These are phyloP conservation scores for Eupeodes luniger DNA, from an alignment of 2,888 invertebrate genomes.

Conservation along the genomic window DNA sequence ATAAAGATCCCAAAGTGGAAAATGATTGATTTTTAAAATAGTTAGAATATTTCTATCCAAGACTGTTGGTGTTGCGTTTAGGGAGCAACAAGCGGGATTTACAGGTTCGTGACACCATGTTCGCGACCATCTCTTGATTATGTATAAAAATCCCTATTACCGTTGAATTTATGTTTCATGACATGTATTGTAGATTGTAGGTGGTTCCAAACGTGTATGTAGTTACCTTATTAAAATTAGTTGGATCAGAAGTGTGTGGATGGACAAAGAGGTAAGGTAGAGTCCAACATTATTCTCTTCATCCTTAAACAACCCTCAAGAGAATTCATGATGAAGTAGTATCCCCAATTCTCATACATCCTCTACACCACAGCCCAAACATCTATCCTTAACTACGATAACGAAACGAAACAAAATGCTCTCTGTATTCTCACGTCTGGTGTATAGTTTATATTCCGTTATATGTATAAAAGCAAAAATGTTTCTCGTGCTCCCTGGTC, in stretches of 20 bases:
- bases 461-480: slow-evolving; percentile 19
- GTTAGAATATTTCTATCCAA: not conserved
- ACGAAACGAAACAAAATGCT: slow-evolving; percentile 9
- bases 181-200: not conserved
- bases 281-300: slow-evolving; percentile 18
- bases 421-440: slow-evolving; percentile 4
- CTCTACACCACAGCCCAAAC: not conserved
- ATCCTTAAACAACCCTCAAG: slow-evolving; percentile 33
- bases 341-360: slow-evolving; percentile 35
- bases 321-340: slow-evolving; percentile 61
- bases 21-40: not conserved
- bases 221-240: slow-evolving; percentile 60
- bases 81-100: not conserved
- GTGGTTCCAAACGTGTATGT: not conserved
- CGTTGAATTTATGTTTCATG: slow-evolving; percentile 40
- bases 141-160: slow-evolving; percentile 55
- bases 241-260: slow-evolving; percentile 14
- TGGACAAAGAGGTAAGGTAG: not conserved
- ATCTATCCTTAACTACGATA: not conserved
- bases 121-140: slow-evolving; percentile 61
- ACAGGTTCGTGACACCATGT: slow-evolving; percentile 7
- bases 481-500: slow-evolving; percentile 58
- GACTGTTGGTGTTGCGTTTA: slow-evolving; percentile 18
- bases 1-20: too few species aligned
- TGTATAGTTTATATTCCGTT: slow-evolving; percentile 35